Percentiles rank a stretch among this genome's conserved stretches.
Conservation (phyloP, 2,888 invertebrate species). For the Theodoxus fluviatilis region DNA sequence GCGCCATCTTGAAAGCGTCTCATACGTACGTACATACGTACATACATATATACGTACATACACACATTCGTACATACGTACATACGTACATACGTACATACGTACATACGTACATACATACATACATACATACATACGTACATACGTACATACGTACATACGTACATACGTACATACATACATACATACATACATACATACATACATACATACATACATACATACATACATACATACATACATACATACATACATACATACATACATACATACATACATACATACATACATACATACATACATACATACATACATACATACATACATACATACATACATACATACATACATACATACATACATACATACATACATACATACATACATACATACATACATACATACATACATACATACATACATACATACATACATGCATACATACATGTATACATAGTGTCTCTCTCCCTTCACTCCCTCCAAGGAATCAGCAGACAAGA, state of each 20-base stretch:
- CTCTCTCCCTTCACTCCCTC: no score
- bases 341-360: background rate
- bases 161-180: conserved; percentile 5
- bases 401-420: background rate
- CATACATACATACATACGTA: background rate
- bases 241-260: conserved; percentile 9
- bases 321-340: background rate
- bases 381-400: background rate
- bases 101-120: background rate
- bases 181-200: background rate
- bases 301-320: conserved; percentile 6
- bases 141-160: conserved; percentile 7
- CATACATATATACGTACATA: no score
- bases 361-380: background rate
- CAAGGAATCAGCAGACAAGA: no score
- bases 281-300: background rate
- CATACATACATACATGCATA: background rate
- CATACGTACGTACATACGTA: no score
- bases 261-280: conserved; percentile 4
- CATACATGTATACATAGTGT: background rate
- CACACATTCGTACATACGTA: conserved; percentile 1
- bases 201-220: background rate
- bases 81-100: conserved; percentile 10
- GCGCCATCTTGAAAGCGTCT: no score
- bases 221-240: conserved; percentile 9